A percentile compares a stretch with the other conserved stretches of the same genome.
phyloP scores from a whole-genome alignment of 1,140 invertebrate genomes.

The Drosophila subpulchrella region DNA sequence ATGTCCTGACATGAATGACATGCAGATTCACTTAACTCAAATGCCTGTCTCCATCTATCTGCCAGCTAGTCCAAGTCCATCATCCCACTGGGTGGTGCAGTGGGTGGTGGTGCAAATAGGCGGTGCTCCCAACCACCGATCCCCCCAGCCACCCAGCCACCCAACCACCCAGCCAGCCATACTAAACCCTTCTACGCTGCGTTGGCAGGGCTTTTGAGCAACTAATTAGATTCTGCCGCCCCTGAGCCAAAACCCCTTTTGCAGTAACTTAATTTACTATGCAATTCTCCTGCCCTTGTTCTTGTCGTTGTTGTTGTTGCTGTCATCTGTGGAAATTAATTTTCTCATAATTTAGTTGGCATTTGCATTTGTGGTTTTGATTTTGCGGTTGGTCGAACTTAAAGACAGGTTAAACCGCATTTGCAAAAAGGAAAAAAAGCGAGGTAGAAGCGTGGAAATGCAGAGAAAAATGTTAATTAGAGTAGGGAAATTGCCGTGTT shows the following conservation, averaged over 20 bases:
- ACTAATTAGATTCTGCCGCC: constrained; percentile 71
- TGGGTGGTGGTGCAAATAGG: neutral
- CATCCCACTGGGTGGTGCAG: constrained; percentile 9
- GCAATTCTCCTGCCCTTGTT: constrained; percentile 53
- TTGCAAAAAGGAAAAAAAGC: neutral
- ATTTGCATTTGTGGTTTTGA: constrained; percentile 73
- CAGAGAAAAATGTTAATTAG: constrained; percentile 67
- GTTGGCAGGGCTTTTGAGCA: constrained; percentile 65
- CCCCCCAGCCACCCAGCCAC: neutral
- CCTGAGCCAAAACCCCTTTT: constrained; percentile 21
- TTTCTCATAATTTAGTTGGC: constrained; percentile 80
- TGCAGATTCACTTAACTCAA: constrained; percentile 75
- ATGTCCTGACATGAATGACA: constrained; percentile 79
- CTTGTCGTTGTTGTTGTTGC: constrained; percentile 19
- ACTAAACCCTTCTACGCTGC: constrained; percentile 10
- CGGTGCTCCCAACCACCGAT: neutral
- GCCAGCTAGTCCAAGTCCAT: constrained; percentile 10
- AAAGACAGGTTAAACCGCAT: constrained; percentile 44
- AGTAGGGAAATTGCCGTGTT: constrained; percentile 13
- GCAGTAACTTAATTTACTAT: constrained; percentile 75
- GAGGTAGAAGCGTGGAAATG: constrained; percentile 7
- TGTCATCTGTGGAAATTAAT: constrained; percentile 74
- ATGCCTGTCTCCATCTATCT: constrained; percentile 51
- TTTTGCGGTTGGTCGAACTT: constrained; percentile 73
- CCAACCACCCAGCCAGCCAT: neutral